Percentiles rank a stretch among this genome's conserved stretches.
These are phyloP conservation scores for Aethina tumida DNA, from an alignment of 1,140 invertebrate genomes.

Conservation along the genomic window DNA sequence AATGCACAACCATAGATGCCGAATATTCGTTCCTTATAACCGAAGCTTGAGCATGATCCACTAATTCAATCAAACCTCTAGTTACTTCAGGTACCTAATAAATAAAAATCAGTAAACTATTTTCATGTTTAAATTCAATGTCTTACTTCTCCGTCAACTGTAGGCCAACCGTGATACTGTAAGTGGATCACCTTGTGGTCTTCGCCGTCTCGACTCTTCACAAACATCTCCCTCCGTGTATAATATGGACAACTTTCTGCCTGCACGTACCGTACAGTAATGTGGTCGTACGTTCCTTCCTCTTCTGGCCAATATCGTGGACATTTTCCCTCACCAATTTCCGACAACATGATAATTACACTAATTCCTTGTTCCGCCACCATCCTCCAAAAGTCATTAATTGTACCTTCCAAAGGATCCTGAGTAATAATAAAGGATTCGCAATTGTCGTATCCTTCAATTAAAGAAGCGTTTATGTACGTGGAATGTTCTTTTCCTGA, in stretches of 20 bases:
- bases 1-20: slow-evolving; percentile 68
- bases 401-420: slow-evolving; percentile 82
- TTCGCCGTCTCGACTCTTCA: slow-evolving; percentile 68
- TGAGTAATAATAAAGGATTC: slow-evolving; percentile 93
- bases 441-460: slow-evolving; percentile 90
- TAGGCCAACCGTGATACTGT: slow-evolving; percentile 84
- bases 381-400: slow-evolving; percentile 95
- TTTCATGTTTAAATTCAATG: neutral
- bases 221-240: slow-evolving; percentile 68
- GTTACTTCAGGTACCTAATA: slow-evolving; percentile 59
- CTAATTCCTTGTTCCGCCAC: slow-evolving; percentile 85
- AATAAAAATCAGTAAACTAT: slow-evolving; percentile 1
- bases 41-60: slow-evolving; percentile 52
- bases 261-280: slow-evolving; percentile 74
- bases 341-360: slow-evolving; percentile 91
- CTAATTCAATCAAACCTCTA: slow-evolving; percentile 69
- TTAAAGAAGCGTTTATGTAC: slow-evolving; percentile 95
- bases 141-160: slow-evolving; percentile 68
- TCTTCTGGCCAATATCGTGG: slow-evolving; percentile 89
- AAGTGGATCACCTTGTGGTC: slow-evolving; percentile 72
- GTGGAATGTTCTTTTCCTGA: slow-evolving; percentile 80
- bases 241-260: slow-evolving; percentile 82
- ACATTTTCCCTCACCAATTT: slow-evolving; percentile 68
- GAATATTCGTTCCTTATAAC: slow-evolving; percentile 38
- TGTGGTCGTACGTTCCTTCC: slow-evolving; percentile 69